These are phyloP conservation scores for Schlechtendalia chinensis DNA, from an alignment of 1,140 invertebrate species.

Conservation along the genomic window DNA sequence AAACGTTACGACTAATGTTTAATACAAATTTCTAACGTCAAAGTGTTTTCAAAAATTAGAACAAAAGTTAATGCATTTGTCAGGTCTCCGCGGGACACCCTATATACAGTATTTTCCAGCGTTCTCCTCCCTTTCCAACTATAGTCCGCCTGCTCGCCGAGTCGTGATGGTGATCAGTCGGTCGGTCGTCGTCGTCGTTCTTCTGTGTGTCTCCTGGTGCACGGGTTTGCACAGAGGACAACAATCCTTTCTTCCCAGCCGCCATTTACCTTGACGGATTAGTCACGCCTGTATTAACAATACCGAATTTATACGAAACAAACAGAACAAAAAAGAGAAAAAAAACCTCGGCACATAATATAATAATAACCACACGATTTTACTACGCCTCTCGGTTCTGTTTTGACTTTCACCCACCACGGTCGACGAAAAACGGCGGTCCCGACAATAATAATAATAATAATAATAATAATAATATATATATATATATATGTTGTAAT, in stretches of 20 bases:
- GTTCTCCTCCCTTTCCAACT: background rate
- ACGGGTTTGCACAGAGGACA: background rate
- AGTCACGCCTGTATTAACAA: conserved; percentile 44
- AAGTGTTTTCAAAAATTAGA: too few relatives aligned
- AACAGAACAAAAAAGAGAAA: background rate
- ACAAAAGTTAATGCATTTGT: too few relatives aligned
- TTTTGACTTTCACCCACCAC: background rate
- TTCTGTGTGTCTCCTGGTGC: background rate
- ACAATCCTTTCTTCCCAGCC: conserved; percentile 8
- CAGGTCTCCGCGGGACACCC: too few relatives aligned
- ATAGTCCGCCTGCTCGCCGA: background rate
- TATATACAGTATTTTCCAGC: background rate
- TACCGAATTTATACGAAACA: conserved; percentile 40
- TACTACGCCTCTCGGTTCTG: background rate
- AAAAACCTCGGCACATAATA: conserved; percentile 9
- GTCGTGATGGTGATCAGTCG: conserved; percentile 26
- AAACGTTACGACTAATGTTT: too few relatives aligned
- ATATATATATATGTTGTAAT: too few relatives aligned
- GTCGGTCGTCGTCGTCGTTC: background rate
- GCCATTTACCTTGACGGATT: conserved; percentile 32
- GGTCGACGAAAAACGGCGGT: background rate
- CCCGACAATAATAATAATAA: background rate
- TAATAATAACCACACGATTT: conserved; percentile 6
- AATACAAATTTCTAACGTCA: too few relatives aligned
- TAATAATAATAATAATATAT: background rate